These are phyloP conservation scores for Pseudoatta argentina DNA, from an alignment of 1,140 invertebrate species.

Conservation along the genomic window DNA sequence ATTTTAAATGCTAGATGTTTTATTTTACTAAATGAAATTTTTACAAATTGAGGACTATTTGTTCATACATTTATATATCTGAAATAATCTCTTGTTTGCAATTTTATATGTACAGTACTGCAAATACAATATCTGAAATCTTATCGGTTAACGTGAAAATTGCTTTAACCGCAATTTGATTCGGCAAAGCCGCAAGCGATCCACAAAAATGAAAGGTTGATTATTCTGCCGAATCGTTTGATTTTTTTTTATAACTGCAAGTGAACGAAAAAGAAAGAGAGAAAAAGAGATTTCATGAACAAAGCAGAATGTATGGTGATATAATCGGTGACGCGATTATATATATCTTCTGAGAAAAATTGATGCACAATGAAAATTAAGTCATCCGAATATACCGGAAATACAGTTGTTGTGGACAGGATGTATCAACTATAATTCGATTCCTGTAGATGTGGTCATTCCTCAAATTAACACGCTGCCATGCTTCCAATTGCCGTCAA, in stretches of 20 bases:
- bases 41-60: not conserved
- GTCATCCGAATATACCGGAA: not conserved
- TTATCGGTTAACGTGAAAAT: conserved; percentile 7
- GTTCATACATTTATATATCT: not conserved
- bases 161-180: conserved; percentile 33
- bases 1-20: not conserved
- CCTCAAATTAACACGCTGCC: conserved; percentile 54
- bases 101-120: not conserved
- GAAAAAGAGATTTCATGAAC: not conserved
- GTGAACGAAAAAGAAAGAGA: not conserved
- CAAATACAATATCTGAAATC: conserved; percentile 21
- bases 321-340: not conserved
- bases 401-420: not conserved
- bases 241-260: not conserved
- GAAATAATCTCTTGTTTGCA: not conserved
- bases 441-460: conserved; percentile 41
- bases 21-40: not conserved
- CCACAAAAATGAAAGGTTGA: conserved; percentile 4
- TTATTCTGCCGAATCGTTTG: not conserved
- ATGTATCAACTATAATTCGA: not conserved
- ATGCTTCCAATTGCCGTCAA: conserved; percentile 39
- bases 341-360: not conserved
- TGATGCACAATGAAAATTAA: not conserved
- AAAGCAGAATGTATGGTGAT: not conserved
- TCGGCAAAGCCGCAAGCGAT: not conserved